Evolutionary conservation across 2,113 vertebrate species (phyloP), one percentile per base, ranked within the genome.

Genomic region (Nibea albiflora): DNA sequence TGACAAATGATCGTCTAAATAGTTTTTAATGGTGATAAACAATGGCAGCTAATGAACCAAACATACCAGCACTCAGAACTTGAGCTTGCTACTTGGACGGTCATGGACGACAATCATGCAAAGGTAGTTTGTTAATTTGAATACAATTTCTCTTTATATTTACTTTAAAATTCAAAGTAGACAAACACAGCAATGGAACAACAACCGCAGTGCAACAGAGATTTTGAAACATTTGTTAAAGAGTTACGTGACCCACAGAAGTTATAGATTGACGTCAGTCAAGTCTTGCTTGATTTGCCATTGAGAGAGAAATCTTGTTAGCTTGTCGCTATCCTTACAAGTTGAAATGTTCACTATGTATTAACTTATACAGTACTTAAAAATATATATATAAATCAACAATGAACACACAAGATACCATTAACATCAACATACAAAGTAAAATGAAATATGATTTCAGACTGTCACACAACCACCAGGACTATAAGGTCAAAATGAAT

Each of bases 401-500:
- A 75, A n/a, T 42, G n/a, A 54, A 42, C 42, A 14, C 66, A 54
- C 31, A 47, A 47, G 16, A 56, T 63, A 44, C 20, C 28, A 7
- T 35, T 35, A 35, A 35, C 35, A 7, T 35, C 35, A 35, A 22
- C 46, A 31, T 19, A 62, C 14, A 39, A 15, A 5, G 47, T 26
- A 4, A 28, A 54, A 26, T 77, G 0, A 70, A 69, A 73, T 42
- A 46, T 42, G 39, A 72, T 53, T 70, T 39, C 22, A 47, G 50
- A 52, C 31, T 31, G 4, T 47, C 7, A 50, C 19, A 44, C 28
- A 67, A 62, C 11, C 31, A 24, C n/a, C 42, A 31, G 31, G 42
- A 52, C 14, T 63, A 64, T 11, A 67, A 24, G 54, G 28, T 44
- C 26, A 15, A 62, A 44, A 81, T 58, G 0, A 39, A 49, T n/a